These are phyloP conservation scores for Gnatocerus cornutus DNA, from an alignment of 2,888 invertebrate species.

Conservation along the genomic window DNA sequence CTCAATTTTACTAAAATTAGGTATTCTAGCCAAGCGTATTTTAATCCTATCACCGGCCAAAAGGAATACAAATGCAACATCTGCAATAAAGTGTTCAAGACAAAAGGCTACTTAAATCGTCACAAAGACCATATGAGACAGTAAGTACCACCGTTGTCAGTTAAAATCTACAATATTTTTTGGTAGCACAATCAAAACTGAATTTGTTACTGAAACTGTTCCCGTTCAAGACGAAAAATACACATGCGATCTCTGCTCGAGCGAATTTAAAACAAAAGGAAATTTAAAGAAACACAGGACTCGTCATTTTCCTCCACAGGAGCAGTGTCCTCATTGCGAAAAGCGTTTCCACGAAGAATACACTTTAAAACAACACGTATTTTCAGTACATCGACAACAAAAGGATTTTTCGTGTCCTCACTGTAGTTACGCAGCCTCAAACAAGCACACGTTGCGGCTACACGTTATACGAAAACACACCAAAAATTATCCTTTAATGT, in stretches of 20 bases:
- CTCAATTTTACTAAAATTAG: too few relatives aligned
- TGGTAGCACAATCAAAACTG: too few relatives aligned
- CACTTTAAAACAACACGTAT: conserved; percentile 12
- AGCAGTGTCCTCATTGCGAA: conserved; percentile 14
- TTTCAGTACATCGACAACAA: neutral
- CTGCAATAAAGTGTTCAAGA: neutral
- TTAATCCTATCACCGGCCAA: neutral
- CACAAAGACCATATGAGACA: neutral
- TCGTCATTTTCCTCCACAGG: conserved; percentile 7
- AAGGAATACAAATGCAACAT: conserved; percentile 3
- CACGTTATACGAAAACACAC: conserved; percentile 25
- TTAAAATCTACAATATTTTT: too few relatives aligned
- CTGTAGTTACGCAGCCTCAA: conserved; percentile 14
- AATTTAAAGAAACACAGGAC: conserved; percentile 8
- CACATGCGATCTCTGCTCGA: conserved; percentile 6
- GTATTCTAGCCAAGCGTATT: too few relatives aligned
- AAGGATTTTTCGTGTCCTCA: conserved; percentile 7
- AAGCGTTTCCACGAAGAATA: conserved; percentile 11
- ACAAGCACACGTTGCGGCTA: neutral
- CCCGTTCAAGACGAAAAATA: neutral
- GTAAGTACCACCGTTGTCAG: neutral
- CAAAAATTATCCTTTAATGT: conserved; percentile 17
- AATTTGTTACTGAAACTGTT: too few relatives aligned
- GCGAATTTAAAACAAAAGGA: neutral
- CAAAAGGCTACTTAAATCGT: neutral